Evolutionary conservation across 2,113 vertebrate species (phyloP).

Genomic region (Ophiodon elongatus): DNA sequence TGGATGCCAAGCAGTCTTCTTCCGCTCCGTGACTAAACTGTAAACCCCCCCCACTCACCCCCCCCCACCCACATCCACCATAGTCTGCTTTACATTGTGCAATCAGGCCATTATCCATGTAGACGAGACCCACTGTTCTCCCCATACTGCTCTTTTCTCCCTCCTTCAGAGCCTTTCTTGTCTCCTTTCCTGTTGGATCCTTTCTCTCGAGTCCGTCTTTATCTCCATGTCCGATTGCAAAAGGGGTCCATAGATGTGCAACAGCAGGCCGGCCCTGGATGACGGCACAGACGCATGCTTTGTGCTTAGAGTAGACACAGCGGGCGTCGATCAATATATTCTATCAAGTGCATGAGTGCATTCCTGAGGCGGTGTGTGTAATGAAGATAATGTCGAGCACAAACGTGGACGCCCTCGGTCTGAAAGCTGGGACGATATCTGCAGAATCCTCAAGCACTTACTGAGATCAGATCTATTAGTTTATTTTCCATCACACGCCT

Average conservation of each 20-base stretch:
- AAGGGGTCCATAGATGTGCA: neutral
- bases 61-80: slow-evolving; percentile 4
- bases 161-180: neutral
- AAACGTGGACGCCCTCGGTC: neutral
- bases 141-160: neutral
- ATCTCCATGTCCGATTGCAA: neutral
- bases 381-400: neutral
- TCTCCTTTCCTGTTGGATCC: neutral
- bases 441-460: neutral
- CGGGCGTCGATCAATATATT: neutral
- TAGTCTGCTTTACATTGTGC: slow-evolving; percentile 18
- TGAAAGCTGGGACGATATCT: neutral
- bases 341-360: neutral
- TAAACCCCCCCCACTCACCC: slow-evolving; percentile 18
- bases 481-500: neutral
- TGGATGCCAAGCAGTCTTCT: slow-evolving; percentile 23
- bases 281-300: neutral
- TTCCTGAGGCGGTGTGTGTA: neutral
- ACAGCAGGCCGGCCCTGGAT: neutral
- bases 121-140: slow-evolving; percentile 17
- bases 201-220: no score
- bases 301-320: neutral
- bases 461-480: neutral
- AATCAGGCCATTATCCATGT: slow-evolving; percentile 33
- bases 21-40: slow-evolving; percentile 42